Evolutionary conservation across 2,113 vertebrate genomes (phyloP).

Genomic region (Vulpes vulpes): DNA sequence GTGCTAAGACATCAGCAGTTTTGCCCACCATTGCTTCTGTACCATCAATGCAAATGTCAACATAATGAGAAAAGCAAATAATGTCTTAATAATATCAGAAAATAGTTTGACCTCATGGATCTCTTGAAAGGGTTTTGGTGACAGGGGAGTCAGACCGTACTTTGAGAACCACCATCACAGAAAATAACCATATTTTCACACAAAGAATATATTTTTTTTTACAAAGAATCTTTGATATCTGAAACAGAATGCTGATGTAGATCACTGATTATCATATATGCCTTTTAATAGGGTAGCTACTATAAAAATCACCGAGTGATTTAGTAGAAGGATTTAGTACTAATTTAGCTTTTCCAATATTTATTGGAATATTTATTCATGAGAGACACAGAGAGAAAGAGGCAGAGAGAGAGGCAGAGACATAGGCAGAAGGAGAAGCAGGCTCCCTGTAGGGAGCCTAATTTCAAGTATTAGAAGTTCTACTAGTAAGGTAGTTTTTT

Average conservation of each 20-base stretch:
- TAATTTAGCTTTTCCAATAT: conserved; percentile 14
- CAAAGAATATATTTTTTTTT: not conserved
- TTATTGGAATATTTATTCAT: no score
- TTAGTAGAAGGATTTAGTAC: not conserved
- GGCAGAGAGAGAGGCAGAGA: no score
- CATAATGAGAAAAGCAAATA: not conserved
- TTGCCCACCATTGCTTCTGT: not conserved
- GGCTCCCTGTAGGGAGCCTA: no score
- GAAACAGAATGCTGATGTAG: not conserved
- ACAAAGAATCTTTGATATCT: not conserved
- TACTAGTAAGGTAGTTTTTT: not conserved
- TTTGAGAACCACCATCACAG: not conserved
- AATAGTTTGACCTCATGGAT: not conserved
- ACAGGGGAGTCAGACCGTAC: not conserved
- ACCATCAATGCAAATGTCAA: not conserved
- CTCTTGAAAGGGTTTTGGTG: not conserved
- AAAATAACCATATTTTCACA: not conserved
- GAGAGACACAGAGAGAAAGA: no score
- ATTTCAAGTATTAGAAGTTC: conserved; percentile 21
- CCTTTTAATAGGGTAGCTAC: not conserved
- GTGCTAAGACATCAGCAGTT: not conserved
- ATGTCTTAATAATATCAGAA: not conserved
- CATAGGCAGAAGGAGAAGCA: no score
- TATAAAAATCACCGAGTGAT: not conserved
- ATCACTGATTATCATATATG: not conserved